Evolutionary conservation across 2,113 vertebrate genomes (phyloP), one percentile per base, ranked within the genome.

Genomic region (Holacanthus passer): DNA sequence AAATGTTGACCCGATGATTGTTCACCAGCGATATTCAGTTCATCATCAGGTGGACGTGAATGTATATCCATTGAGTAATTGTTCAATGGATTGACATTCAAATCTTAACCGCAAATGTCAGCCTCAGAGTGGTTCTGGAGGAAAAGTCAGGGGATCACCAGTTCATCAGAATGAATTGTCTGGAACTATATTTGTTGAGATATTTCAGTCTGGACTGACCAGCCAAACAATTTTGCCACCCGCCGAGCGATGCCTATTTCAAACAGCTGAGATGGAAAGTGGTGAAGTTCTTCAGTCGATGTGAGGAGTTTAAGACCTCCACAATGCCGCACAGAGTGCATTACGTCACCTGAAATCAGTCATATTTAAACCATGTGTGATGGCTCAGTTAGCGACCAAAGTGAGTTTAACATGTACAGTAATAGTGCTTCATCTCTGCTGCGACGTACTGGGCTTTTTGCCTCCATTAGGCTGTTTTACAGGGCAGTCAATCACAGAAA

Each of bases 351-450:
- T 85, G 65, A 75, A 82, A 45, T 48, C 48, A 52, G 24, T 50
- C 62, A n/a, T 72, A 82, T 83, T 79, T 59, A 27, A 88, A 88
- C 12, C 82, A 74, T 60, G 63, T 87, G 77, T 74, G 73, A 81
- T 43, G 62, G 68, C 17, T 84, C 50, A 43, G 60, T 64, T 59
- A 41, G 73, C 63, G 76, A 82, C 69, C 79, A 66, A 60, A 81
- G 72, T 77, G 58, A 69, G 58, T 78, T 66, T 14, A 71, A 76
- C 27, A 55, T 80, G 63, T 58, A 60, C 64, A 56, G 43, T 45
- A 81, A 87, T 50, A 52, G 50, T 31, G 45, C 47, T 69, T 74
- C 27, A 60, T 78, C 50, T 67, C 50, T 24, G 73, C 56, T 1
- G 3, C 35, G 31, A 5, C 68, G 22, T 70, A 3, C 37, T 53